phyloP scores from a whole-genome alignment of 1,140 invertebrate genomes.

The Thrips palmi region DNA sequence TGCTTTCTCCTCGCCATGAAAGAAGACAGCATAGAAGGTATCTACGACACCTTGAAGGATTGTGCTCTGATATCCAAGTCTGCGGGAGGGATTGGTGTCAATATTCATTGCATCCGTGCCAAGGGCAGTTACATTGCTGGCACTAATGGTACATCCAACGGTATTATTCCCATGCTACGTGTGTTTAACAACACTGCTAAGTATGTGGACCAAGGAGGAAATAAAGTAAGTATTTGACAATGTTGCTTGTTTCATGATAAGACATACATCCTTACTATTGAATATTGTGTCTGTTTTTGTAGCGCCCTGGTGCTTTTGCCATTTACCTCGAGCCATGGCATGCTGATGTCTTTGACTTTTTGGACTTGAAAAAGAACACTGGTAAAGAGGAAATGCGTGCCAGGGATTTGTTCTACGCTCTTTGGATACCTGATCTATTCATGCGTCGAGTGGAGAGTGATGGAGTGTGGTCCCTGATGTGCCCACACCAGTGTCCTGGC shows the following conservation, averaged over 20 bases:
- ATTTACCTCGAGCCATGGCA: constrained; percentile 99
- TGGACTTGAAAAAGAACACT: constrained; percentile 87
- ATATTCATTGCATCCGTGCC: constrained; percentile 90
- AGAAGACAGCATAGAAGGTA: constrained; percentile 96
- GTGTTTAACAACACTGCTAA: constrained; percentile 93
- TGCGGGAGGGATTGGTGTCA: constrained; percentile 93
- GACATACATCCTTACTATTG: background rate
- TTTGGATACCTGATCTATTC: constrained; percentile 98
- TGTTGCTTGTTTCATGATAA: background rate
- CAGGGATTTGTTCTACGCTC: constrained; percentile 90
- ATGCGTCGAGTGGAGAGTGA: constrained; percentile 89
- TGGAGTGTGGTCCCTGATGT: constrained; percentile 89
- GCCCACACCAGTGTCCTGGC: constrained; percentile 83
- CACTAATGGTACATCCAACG: constrained; percentile 90
- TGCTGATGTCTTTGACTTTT: constrained; percentile 89
- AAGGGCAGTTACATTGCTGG: constrained; percentile 84
- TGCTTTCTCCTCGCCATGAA: constrained; percentile 93
- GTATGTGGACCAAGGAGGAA: constrained; percentile 97
- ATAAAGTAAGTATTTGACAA: constrained; percentile 42
- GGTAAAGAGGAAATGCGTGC: constrained; percentile 83
- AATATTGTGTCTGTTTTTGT: constrained; percentile 10
- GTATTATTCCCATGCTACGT: constrained; percentile 91
- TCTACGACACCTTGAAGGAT: constrained; percentile 85
- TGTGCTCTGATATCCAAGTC: constrained; percentile 94
- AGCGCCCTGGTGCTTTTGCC: constrained; percentile 94